Evolutionary conservation across 2,888 invertebrate genomes (phyloP).

Genomic region (Melieria crassipennis): DNA sequence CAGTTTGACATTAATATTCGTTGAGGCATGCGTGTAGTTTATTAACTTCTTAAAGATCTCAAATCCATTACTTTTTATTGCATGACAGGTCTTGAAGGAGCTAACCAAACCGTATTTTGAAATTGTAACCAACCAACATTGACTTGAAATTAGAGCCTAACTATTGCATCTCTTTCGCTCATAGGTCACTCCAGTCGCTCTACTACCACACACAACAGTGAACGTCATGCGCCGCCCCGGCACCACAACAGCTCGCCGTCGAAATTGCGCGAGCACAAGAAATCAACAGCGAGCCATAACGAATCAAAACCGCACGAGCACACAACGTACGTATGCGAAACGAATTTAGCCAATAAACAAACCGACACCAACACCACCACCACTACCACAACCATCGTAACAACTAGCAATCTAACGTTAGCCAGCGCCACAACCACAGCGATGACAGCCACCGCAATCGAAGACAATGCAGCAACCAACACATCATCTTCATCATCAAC

Average conservation of each 20-base stretch:
- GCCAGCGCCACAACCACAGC: slow-evolving; percentile 16
- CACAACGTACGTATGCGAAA: slow-evolving; percentile 66
- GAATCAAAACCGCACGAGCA: slow-evolving; percentile 42
- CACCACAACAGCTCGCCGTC: slow-evolving; percentile 38
- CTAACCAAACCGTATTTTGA: too few relatives aligned
- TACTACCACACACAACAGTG: slow-evolving; percentile 47
- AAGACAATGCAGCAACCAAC: slow-evolving; percentile 21
- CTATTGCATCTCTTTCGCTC: neutral
- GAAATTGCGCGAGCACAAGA: slow-evolving; percentile 42
- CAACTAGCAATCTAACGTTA: slow-evolving; percentile 26
- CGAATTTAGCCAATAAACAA: slow-evolving; percentile 56
- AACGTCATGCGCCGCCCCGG: slow-evolving; percentile 27
- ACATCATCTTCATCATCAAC: slow-evolving; percentile 30
- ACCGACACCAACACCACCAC: slow-evolving; percentile 34
- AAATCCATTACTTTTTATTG: too few relatives aligned
- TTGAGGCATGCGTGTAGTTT: too few relatives aligned
- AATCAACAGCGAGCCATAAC: slow-evolving; percentile 40
- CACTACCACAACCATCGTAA: neutral
- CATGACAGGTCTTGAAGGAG: too few relatives aligned
- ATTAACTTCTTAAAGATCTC: too few relatives aligned
- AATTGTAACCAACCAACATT: too few relatives aligned
- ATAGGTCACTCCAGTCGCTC: slow-evolving; percentile 62
- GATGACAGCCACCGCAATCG: slow-evolving; percentile 22
- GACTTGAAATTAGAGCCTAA: too few relatives aligned
- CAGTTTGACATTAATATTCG: too few relatives aligned